phyloP scores from a whole-genome alignment of 2,797 vertebrate genomes.

The Zenarchopterus dispar region DNA sequence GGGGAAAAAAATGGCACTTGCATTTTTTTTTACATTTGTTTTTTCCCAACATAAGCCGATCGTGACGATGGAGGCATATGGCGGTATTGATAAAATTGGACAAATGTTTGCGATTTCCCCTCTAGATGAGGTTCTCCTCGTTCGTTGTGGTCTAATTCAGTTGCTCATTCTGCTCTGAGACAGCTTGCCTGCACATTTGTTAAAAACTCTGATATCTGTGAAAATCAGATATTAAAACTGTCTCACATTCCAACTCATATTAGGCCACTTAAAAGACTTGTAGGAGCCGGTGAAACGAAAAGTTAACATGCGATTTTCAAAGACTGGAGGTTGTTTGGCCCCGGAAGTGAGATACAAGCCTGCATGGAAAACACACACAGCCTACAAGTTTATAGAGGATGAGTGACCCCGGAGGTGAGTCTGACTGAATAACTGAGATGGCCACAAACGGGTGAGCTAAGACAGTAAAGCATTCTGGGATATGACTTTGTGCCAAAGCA shows the following conservation, averaged over 20 bases:
- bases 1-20: constrained; percentile 38
- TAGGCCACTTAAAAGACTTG: constrained; percentile 65
- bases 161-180: constrained; percentile 39
- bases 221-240: constrained; percentile 74
- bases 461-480: constrained; percentile 64
- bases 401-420: constrained; percentile 63
- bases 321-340: constrained; percentile 46
- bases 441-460: constrained; percentile 56
- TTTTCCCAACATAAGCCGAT: constrained; percentile 33
- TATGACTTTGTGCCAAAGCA: constrained; percentile 52
- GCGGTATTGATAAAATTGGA: constrained; percentile 51
- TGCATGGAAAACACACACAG: constrained; percentile 16
- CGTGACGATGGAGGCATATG: constrained; percentile 38
- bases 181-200: constrained; percentile 14
- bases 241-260: constrained; percentile 73
- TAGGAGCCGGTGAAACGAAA: constrained; percentile 67
- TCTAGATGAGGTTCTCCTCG: constrained; percentile 53
- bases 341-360: constrained; percentile 30
- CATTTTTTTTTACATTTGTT: constrained; percentile 26
- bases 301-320: constrained; percentile 60
- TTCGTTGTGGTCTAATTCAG: constrained; percentile 61
- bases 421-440: constrained; percentile 49
- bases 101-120: constrained; percentile 58
- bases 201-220: constrained; percentile 61
- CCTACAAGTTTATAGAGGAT: constrained; percentile 57